Evolutionary conservation across 2,113 vertebrate species (phyloP).

Genomic region (Hemibagrus wyckioides): DNA sequence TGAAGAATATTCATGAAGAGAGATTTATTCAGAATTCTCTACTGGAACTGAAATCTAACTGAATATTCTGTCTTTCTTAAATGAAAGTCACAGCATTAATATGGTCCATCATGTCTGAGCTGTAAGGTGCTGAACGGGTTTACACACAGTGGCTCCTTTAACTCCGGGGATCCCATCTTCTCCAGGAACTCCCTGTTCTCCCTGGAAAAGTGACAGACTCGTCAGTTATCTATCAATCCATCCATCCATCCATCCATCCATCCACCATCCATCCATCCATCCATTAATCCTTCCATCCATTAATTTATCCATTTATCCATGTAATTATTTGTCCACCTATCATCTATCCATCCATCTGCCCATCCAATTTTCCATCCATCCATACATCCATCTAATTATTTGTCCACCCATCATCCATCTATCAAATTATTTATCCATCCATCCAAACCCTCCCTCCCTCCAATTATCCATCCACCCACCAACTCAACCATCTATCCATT

Average conservation of each 20-base stretch:
- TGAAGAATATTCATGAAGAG: not conserved
- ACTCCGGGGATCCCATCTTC: conserved; percentile 68
- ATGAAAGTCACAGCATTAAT: not conserved
- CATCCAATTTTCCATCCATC: not conserved
- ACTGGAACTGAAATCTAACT: not conserved
- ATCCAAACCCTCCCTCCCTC: not conserved
- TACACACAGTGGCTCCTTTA: conserved; percentile 73
- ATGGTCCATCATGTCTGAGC: too few relatives aligned
- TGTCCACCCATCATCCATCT: not conserved
- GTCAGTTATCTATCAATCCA: not conserved
- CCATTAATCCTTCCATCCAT: too few relatives aligned
- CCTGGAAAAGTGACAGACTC: conserved; percentile 56
- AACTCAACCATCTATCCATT: not conserved
- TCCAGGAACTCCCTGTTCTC: conserved; percentile 68
- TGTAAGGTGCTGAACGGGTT: not conserved
- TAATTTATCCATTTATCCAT: too few relatives aligned
- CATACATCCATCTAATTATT: not conserved
- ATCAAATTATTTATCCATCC: not conserved
- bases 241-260: not conserved
- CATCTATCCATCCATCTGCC: too few relatives aligned
- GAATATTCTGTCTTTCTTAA: not conserved
- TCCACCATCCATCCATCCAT: too few relatives aligned
- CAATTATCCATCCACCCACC: not conserved
- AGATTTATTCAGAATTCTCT: not conserved
- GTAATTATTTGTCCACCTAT: too few relatives aligned